These are phyloP conservation scores for Peromyscus melanophrys DNA, from an alignment of 2,797 vertebrate genomes.

Conservation along the genomic window DNA sequence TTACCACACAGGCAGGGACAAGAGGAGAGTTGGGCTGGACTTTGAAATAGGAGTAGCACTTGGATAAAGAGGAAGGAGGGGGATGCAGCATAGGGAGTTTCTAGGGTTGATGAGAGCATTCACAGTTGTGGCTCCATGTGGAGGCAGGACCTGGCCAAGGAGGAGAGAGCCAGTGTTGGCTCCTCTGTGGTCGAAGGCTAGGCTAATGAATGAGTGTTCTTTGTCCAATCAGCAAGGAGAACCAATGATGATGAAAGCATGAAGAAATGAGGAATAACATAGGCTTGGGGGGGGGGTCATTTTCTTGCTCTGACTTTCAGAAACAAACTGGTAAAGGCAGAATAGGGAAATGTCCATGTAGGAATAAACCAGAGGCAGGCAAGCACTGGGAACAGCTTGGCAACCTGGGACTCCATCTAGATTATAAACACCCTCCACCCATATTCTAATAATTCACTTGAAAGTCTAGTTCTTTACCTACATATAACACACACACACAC, in stretches of 20 bases:
- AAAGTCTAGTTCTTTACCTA: neutral
- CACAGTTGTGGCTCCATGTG: neutral
- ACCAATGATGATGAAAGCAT: neutral
- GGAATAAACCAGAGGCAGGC: neutral
- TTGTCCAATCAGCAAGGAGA: neutral
- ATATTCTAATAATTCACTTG: neutral
- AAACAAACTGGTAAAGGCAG: neutral
- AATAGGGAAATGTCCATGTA: neutral
- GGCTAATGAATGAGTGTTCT: neutral
- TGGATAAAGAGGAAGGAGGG: neutral
- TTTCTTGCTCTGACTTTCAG: neutral
- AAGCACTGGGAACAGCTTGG: neutral
- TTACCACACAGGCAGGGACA: neutral
- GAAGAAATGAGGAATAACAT: neutral
- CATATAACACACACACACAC: neutral
- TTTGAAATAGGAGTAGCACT: conserved; percentile 32
- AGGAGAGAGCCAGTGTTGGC: neutral
- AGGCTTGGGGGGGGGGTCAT: neutral
- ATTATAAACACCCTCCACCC: neutral
- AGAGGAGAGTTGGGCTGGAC: neutral
- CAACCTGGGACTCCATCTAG: neutral
- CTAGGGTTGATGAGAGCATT: neutral
- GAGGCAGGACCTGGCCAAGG: neutral
- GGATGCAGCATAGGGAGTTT: accelerated
- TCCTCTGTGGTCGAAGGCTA: neutral